A percentile compares a stretch with the other conserved stretches of the same genome.
Evolutionary conservation across 1,140 invertebrate genomes (phyloP).

Genomic region (Subanguina moxae): DNA sequence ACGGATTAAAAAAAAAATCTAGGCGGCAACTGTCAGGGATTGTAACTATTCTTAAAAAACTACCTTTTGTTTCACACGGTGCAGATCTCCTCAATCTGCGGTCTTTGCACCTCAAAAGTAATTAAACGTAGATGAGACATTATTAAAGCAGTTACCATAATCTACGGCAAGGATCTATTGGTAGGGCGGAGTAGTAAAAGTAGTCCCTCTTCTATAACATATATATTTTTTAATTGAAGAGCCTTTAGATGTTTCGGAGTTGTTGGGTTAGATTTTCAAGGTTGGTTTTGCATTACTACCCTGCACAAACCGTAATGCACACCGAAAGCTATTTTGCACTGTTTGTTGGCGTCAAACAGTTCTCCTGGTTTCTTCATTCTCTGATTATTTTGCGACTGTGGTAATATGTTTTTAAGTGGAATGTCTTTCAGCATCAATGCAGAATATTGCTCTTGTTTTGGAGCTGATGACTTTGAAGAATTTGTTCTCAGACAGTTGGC

Average conservation of each 20-base stretch:
- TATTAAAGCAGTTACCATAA: slow-evolving; percentile 32
- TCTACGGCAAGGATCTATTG: slow-evolving; percentile 44
- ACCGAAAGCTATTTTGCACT: slow-evolving; percentile 52
- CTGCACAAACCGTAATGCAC: slow-evolving; percentile 39
- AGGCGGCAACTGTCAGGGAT: no score
- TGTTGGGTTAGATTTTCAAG: slow-evolving; percentile 18
- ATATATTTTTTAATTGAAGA: slow-evolving; percentile 24
- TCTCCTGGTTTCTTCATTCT: slow-evolving; percentile 23
- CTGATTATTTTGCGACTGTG: slow-evolving; percentile 6
- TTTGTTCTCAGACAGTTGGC: slow-evolving; percentile 34
- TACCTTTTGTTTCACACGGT: slow-evolving; percentile 47
- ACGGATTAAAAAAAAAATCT: no score
- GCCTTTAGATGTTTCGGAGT: slow-evolving; percentile 3
- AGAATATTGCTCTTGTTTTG: not conserved
- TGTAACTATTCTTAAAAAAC: no score
- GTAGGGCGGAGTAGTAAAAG: not conserved
- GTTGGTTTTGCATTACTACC: slow-evolving; percentile 1
- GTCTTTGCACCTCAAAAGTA: slow-evolving; percentile 32
- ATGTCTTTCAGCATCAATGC: not conserved
- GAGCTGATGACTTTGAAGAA: not conserved
- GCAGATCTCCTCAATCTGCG: slow-evolving; percentile 25
- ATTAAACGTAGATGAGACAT: no score
- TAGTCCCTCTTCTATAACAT: slow-evolving; percentile 11
- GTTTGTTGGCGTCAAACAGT: slow-evolving; percentile 34
- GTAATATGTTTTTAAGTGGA: not conserved